Percentiles rank a stretch among this genome's conserved stretches.
Evolutionary conservation across 1,140 invertebrate genomes (phyloP).

Genomic region (Probaryconus sp.): DNA sequence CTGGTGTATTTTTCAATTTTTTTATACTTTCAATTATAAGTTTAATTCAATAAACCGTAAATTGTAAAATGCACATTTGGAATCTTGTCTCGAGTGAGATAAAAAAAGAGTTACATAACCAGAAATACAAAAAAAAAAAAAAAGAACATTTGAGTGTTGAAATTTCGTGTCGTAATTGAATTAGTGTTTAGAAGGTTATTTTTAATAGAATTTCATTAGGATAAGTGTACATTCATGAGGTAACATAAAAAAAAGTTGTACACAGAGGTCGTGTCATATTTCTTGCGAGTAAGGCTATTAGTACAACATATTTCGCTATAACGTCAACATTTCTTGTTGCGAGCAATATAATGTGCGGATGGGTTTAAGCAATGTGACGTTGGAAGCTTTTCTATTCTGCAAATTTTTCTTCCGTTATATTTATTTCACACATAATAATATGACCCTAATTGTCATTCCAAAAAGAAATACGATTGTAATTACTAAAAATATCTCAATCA

Average conservation of each 20-base stretch:
- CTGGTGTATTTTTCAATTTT: too few relatives aligned
- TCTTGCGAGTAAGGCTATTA: conserved; percentile 38
- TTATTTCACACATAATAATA: conserved; percentile 1
- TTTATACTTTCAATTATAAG: too few relatives aligned
- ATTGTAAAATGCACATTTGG: too few relatives aligned
- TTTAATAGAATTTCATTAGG: conserved; percentile 30
- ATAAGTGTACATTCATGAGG: conserved; percentile 39
- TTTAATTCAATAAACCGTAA: too few relatives aligned
- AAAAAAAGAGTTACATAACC: too few relatives aligned
- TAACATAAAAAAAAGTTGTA: conserved; percentile 25
- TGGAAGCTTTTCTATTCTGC: conserved; percentile 13
- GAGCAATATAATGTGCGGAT: conserved; percentile 33
- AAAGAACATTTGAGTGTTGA: too few relatives aligned
- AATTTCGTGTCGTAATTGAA: conserved; percentile 1
- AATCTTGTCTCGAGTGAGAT: too few relatives aligned
- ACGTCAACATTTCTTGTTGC: conserved; percentile 34
- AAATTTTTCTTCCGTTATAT: conserved; percentile 11
- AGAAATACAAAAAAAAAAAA: too few relatives aligned
- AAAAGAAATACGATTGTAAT: too few relatives aligned
- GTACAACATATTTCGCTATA: conserved; percentile 32
- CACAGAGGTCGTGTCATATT: conserved; percentile 16
- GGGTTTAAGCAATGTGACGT: conserved; percentile 29
- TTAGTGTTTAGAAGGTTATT: conserved; percentile 18
- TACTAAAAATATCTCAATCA: too few relatives aligned
- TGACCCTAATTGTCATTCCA: too few relatives aligned